Percentiles rank a stretch among this genome's conserved stretches.
Conservation (phyloP, 2,113 vertebrate species). For the Centrocercus urophasianus region DNA sequence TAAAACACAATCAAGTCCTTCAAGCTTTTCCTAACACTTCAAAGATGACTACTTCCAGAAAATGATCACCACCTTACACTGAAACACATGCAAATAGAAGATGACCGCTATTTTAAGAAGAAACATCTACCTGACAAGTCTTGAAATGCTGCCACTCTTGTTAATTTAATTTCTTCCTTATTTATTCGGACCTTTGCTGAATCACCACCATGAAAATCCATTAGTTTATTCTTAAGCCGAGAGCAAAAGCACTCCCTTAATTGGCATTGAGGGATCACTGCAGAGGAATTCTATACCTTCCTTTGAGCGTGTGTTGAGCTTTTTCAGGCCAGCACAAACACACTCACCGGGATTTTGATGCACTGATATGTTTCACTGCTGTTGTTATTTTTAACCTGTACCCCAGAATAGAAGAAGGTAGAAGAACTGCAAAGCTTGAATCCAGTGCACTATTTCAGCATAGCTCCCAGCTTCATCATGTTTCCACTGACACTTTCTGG, state of each 20-base stretch:
- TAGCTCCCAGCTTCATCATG: not conserved
- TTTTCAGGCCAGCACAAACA: not conserved
- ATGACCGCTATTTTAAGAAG: not conserved
- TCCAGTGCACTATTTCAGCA: not conserved
- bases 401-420: not conserved
- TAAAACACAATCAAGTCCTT: not conserved
- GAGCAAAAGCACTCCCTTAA: constrained; percentile 61
- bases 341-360: not conserved
- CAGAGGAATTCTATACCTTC: constrained; percentile 19
- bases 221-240: constrained; percentile 52
- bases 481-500: not conserved
- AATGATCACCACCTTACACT: not conserved
- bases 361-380: not conserved
- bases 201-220: constrained; percentile 39
- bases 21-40: not conserved
- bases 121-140: not conserved
- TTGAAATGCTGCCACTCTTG: not conserved
- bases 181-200: constrained; percentile 52
- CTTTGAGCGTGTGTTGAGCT: not conserved
- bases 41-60: not conserved
- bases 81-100: not conserved
- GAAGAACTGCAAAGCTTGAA: not conserved
- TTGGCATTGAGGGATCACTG: not conserved
- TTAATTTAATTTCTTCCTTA: constrained; percentile 31
- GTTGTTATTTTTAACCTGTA: not conserved